Evolutionary conservation across 2,888 invertebrate genomes (phyloP).

Genomic region (Cantharis flavilabris): DNA sequence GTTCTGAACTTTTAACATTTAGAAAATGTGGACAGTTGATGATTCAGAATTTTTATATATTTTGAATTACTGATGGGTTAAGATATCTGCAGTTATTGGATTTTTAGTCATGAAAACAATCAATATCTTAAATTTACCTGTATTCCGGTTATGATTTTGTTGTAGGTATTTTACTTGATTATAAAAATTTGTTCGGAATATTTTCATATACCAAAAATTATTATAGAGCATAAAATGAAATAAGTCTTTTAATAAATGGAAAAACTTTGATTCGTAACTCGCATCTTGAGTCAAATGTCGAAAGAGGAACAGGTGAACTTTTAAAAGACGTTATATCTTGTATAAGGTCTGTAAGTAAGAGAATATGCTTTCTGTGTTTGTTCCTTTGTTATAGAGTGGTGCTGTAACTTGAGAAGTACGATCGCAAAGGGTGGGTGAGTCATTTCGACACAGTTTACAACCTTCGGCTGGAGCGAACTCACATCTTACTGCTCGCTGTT

Average conservation of each 20-base stretch:
- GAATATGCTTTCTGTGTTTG: slow-evolving; percentile 17
- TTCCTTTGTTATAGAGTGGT: slow-evolving; percentile 9
- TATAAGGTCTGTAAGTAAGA: slow-evolving; percentile 13
- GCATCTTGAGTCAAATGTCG: not conserved
- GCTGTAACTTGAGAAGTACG: slow-evolving; percentile 15
- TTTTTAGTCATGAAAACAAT: not conserved
- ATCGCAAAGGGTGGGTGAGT: slow-evolving; percentile 18
- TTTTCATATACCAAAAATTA: not conserved
- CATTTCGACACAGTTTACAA: slow-evolving; percentile 31
- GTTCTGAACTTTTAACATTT: too few species aligned
- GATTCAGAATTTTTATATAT: too few species aligned
- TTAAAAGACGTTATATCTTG: slow-evolving; percentile 12
- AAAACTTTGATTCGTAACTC: not conserved
- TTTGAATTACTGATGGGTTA: too few species aligned
- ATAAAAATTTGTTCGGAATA: too few species aligned
- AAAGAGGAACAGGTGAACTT: slow-evolving; percentile 5
- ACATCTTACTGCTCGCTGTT: slow-evolving; percentile 21
- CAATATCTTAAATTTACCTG: not conserved
- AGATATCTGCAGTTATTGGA: too few species aligned
- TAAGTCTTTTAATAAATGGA: not conserved
- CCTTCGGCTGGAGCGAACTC: slow-evolving; percentile 31
- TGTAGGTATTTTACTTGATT: too few species aligned
- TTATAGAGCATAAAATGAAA: not conserved
- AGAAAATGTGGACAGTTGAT: too few species aligned
- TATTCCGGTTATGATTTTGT: not conserved